Base-by-base conservation (phyloP, 2,797 vertebrate species). In the Sebastes hubbsi region DNA sequence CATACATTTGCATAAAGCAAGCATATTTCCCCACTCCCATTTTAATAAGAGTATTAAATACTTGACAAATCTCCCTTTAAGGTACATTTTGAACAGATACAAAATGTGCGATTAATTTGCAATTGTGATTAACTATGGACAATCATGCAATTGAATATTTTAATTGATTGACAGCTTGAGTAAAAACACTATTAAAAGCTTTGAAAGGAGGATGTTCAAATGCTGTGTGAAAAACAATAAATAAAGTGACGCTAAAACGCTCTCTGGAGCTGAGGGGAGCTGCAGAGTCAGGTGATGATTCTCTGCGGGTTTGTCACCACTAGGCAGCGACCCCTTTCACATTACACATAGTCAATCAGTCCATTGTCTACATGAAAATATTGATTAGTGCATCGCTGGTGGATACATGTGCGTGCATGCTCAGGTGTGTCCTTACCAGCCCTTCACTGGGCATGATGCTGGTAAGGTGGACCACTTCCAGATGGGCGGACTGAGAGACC, bases 391-490 rank as follows among this genome's bases (percentile, higher is more conserved):
- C 20, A 69, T 22, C 64, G 34, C 20, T 64, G 13, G 38, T 61
- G 16, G 80, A n/a, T 24, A 9, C 52, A 14, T 49, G 66, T 81
- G 63, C 61, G 76, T 70, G 54, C 24, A 14, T 77, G 11, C 13
- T 42, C 14, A 30, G 12, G 13, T 61, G 73, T 67, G 72, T 63
- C 22, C 85, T 88, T 95, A 99, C 98, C 97, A 97, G 81, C 77
- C 96, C 96, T 93, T 97, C 95, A 8, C 94, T 97, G 84, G 96
- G 95, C 96, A 97, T 95, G 78, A 97, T 96, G 93, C 97, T 97
- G 92, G 97, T 97, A 80, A 96, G 95, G 89, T 96, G 96, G 92
- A 97, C 96, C 30, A 97, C 96, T 93, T 97, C 96, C 87, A 97
- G 93, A 80, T 97, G 96, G 66, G 97, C 96, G 22, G 96, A 97